Conservation (phyloP, 1,140 invertebrate species). For the Zaprionus capensis region DNA sequence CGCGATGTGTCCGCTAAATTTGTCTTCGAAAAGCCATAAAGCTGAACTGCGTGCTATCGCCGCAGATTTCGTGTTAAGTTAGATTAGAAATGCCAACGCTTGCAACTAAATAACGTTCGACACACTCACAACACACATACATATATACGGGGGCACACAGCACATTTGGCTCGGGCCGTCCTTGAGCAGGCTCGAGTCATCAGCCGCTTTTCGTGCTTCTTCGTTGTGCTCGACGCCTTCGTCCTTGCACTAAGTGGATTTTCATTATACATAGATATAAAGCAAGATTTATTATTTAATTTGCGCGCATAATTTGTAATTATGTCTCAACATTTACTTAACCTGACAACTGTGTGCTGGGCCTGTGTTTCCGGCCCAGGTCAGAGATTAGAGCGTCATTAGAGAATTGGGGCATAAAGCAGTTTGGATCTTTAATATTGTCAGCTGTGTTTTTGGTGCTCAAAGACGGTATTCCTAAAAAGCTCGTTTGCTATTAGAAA, state of each 20-base stretch:
- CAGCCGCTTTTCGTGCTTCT: background rate
- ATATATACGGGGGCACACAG: background rate
- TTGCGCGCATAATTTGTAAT: constrained; percentile 64
- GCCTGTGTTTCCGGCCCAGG: constrained; percentile 1
- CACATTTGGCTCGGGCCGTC: constrained; percentile 11
- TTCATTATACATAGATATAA: constrained; percentile 58
- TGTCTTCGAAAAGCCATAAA: constrained; percentile 35
- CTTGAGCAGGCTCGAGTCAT: constrained; percentile 31
- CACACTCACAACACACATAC: constrained; percentile 18
- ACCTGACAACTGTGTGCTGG: constrained; percentile 27
- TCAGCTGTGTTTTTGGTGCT: background rate
- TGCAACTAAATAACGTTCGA: constrained; percentile 53
- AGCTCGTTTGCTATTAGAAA: too few relatives aligned
- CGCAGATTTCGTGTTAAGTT: constrained; percentile 38
- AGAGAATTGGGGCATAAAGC: background rate
- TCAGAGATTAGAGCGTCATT: constrained; percentile 24
- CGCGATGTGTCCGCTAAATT: background rate
- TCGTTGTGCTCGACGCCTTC: constrained; percentile 25
- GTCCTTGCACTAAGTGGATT: constrained; percentile 57
- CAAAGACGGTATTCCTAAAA: too few relatives aligned
- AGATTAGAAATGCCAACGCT: constrained; percentile 51
- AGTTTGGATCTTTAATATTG: background rate
- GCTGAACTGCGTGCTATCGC: background rate
- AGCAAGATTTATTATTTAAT: constrained; percentile 69
- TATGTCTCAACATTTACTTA: constrained; percentile 51